These are phyloP conservation scores for Chouioia cunea DNA, from an alignment of 2,888 invertebrate genomes.

Conservation along the genomic window DNA sequence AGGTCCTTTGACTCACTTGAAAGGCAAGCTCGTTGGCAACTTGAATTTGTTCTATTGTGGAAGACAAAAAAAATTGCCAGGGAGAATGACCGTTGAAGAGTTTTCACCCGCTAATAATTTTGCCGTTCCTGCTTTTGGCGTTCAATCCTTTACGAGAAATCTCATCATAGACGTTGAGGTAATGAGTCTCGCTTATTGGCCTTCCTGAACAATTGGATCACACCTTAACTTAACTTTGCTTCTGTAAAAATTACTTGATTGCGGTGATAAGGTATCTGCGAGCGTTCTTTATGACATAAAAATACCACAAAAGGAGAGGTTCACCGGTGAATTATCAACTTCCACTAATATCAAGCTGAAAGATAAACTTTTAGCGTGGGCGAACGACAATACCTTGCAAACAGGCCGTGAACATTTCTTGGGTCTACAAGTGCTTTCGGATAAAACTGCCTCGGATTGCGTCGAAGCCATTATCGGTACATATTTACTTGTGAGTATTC, in stretches of 20 bases:
- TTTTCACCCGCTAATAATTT: conserved; percentile 81
- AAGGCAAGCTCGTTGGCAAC: conserved; percentile 82
- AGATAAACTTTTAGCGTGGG: conserved; percentile 52
- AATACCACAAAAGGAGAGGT: conserved; percentile 68
- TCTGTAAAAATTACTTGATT: neutral
- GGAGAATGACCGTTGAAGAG: conserved; percentile 75
- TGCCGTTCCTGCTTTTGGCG: conserved; percentile 82
- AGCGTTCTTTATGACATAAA: conserved; percentile 70
- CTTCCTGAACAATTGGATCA: conserved; percentile 4
- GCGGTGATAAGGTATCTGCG: conserved; percentile 64
- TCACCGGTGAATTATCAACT: conserved; percentile 64
- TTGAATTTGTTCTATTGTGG: conserved; percentile 87
- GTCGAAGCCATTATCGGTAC: conserved; percentile 89
- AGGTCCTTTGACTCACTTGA: conserved; percentile 82
- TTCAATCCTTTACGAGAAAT: conserved; percentile 71
- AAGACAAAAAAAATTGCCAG: conserved; percentile 60
- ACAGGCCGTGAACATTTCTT: conserved; percentile 70
- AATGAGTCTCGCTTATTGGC: conserved; percentile 32
- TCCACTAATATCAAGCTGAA: conserved; percentile 60
- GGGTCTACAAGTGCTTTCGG: conserved; percentile 70
- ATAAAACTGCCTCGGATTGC: conserved; percentile 83
- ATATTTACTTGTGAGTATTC: conserved; percentile 72
- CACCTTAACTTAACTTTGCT: conserved; percentile 2
- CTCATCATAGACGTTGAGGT: conserved; percentile 65
- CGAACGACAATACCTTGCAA: neutral